These are phyloP conservation scores for Lates calcarifer DNA, from an alignment of 2,113 vertebrate genomes.

Conservation along the genomic window DNA sequence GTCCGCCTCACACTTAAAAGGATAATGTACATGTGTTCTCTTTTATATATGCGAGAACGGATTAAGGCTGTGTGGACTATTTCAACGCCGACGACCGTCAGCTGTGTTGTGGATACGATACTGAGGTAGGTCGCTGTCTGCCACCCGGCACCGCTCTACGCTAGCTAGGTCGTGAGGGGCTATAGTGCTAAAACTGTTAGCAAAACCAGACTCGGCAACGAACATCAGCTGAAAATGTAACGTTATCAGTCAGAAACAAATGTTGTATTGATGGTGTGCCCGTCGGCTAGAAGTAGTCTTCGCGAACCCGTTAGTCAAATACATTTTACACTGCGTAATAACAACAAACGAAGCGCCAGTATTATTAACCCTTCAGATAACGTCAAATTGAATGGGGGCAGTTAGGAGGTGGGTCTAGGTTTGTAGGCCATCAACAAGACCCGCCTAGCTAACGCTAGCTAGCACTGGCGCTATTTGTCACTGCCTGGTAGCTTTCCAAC, in stretches of 20 bases:
- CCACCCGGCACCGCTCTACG: conserved; percentile 36
- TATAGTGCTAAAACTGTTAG: conserved; percentile 56
- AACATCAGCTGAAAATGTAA: not conserved
- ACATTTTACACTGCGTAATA: not conserved
- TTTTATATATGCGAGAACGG: not conserved
- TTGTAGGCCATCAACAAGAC: conserved; percentile 68
- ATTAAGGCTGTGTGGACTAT: conserved; percentile 1
- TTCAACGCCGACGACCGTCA: conserved; percentile 30
- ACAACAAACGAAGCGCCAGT: not conserved
- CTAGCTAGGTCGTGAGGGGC: conserved; percentile 9
- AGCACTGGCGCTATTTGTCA: conserved; percentile 46
- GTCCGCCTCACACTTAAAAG: not conserved
- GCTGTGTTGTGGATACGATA: conserved; percentile 54
- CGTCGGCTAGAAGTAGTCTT: not conserved
- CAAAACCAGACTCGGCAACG: not conserved
- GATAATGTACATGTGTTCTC: not conserved
- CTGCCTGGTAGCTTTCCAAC: conserved; percentile 40
- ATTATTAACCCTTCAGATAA: not conserved
- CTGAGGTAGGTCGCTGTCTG: conserved; percentile 67
- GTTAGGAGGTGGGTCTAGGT: conserved; percentile 59
- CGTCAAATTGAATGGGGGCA: conserved; percentile 40
- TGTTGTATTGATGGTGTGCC: too few species aligned
- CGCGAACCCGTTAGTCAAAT: not conserved
- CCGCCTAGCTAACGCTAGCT: conserved; percentile 67
- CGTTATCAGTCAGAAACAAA: not conserved